Evolutionary conservation across 2,797 vertebrate genomes (phyloP).

Genomic region (Merluccius polli): DNA sequence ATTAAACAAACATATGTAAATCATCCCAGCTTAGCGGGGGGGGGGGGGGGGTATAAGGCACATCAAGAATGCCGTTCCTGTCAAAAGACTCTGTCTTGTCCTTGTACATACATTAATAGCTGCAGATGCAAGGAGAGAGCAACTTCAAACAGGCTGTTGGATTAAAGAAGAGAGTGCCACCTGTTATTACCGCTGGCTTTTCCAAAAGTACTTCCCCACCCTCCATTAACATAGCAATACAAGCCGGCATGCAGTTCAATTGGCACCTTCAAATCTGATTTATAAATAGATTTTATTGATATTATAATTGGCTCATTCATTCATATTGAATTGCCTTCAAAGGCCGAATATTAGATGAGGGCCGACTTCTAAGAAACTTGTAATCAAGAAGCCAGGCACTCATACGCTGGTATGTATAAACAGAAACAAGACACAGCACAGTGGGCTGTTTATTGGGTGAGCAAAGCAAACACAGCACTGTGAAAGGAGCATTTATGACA

Average conservation of each 20-base stretch:
- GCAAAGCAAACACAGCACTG: slow-evolving; percentile 27
- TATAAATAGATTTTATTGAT: slow-evolving; percentile 1
- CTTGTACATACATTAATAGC: background rate
- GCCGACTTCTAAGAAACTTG: background rate
- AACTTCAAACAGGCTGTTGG: background rate
- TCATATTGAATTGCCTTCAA: background rate
- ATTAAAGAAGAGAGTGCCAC: background rate
- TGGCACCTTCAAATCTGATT: background rate
- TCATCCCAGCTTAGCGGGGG: background rate
- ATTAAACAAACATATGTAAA: background rate
- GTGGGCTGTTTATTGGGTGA: slow-evolving; percentile 10
- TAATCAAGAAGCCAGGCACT: slow-evolving; percentile 15
- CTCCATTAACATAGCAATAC: background rate
- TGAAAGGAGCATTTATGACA: slow-evolving; percentile 37
- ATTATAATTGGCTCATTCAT: background rate
- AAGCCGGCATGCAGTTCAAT: background rate
- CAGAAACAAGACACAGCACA: slow-evolving; percentile 12
- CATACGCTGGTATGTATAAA: slow-evolving; percentile 16
- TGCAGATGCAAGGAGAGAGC: background rate
- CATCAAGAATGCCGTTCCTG: background rate
- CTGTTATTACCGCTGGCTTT: too few relatives aligned
- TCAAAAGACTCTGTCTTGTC: background rate
- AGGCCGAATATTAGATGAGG: background rate
- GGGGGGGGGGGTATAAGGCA: background rate
- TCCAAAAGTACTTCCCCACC: background rate